Conservation (phyloP, 2,113 vertebrate genomes). For the Fukomys damarensis region DNA sequence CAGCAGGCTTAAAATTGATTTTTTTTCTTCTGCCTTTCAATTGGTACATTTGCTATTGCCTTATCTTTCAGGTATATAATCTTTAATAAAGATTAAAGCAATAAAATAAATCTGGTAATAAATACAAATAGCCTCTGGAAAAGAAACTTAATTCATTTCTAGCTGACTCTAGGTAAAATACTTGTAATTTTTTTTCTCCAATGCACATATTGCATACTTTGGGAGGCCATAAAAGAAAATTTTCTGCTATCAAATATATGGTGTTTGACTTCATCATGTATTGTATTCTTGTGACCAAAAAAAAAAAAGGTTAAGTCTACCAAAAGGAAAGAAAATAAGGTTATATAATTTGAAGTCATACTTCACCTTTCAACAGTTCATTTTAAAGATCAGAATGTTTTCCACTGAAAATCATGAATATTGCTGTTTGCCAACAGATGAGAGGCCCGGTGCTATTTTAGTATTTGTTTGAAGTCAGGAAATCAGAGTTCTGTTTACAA, state of each 20-base stretch:
- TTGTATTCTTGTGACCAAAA: not conserved
- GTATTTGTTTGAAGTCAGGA: constrained; percentile 48
- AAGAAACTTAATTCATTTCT: constrained; percentile 40
- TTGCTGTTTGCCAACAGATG: constrained; percentile 35
- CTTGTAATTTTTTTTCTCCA: constrained; percentile 33
- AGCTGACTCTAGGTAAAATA: not conserved
- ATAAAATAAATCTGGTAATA: constrained; percentile 47
- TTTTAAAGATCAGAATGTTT: constrained; percentile 40
- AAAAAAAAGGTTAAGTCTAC: not conserved
- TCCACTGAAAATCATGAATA: not conserved
- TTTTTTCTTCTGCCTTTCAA: constrained; percentile 49
- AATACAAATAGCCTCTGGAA: constrained; percentile 16
- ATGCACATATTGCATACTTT: not conserved
- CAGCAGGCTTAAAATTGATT: constrained; percentile 18
- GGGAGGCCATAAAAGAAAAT: not conserved
- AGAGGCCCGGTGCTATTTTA: constrained; percentile 32
- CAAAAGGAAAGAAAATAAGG: constrained; percentile 44
- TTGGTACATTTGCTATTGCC: not conserved
- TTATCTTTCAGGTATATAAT: not conserved
- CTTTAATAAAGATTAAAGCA: constrained; percentile 63
- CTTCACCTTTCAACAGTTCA: constrained; percentile 23
- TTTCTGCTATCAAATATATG: not conserved
- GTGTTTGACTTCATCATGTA: not conserved
- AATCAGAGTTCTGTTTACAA: constrained; percentile 58
- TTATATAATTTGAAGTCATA: constrained; percentile 39